Conservation (phyloP, 2,797 vertebrate genomes). For the Pempheris klunzingeri region DNA sequence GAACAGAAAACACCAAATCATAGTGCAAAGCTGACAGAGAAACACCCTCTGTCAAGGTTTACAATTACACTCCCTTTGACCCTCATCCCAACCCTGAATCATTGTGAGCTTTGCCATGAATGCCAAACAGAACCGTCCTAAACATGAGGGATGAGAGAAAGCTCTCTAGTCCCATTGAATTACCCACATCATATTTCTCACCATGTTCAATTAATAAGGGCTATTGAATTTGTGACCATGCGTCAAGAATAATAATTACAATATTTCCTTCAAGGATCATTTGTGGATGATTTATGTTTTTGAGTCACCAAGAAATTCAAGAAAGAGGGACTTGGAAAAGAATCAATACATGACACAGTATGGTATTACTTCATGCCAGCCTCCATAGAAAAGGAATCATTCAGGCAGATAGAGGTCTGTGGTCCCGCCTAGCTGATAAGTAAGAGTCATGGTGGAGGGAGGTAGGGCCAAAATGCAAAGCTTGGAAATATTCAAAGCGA, state of each 20-base stretch:
- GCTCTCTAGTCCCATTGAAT: slow-evolving; percentile 76
- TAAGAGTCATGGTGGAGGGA: slow-evolving; percentile 50
- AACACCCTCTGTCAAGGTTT: slow-evolving; percentile 42
- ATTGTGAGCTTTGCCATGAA: slow-evolving; percentile 58
- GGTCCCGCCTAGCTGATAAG: slow-evolving; percentile 62
- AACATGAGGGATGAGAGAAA: slow-evolving; percentile 73
- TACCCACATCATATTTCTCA: slow-evolving; percentile 83
- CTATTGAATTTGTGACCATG: slow-evolving; percentile 85
- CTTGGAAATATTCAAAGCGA: slow-evolving; percentile 47
- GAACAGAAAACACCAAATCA: slow-evolving; percentile 16
- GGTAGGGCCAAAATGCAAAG: slow-evolving; percentile 23
- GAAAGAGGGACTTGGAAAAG: slow-evolving; percentile 72
- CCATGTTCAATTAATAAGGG: slow-evolving; percentile 84
- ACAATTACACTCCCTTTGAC: slow-evolving; percentile 60
- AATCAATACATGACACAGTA: slow-evolving; percentile 84
- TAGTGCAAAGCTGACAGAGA: slow-evolving; percentile 22
- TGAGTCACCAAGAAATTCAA: slow-evolving; percentile 76
- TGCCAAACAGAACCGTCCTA: slow-evolving; percentile 70
- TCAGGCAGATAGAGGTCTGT: slow-evolving; percentile 79
- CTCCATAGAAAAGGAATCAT: slow-evolving; percentile 80
- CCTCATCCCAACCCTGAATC: slow-evolving; percentile 52
- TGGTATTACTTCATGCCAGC: slow-evolving; percentile 82
- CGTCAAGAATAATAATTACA: slow-evolving; percentile 86
- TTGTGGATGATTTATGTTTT: slow-evolving; percentile 84
- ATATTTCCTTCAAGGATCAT: slow-evolving; percentile 85